Conservation (phyloP, 2,888 invertebrate genomes). For the Pseudolycoriella hygida region DNA sequence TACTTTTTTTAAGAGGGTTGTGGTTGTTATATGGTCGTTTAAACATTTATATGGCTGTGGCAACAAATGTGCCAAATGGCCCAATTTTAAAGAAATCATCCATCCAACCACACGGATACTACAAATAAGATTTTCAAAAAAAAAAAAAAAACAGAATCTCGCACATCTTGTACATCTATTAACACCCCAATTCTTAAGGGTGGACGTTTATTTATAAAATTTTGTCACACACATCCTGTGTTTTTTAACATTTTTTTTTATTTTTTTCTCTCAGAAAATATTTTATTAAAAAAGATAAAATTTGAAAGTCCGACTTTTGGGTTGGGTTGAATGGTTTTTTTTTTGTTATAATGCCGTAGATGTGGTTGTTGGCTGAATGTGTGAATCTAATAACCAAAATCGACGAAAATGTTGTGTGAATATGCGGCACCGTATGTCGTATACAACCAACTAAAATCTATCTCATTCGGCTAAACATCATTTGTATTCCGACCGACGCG, state of each 20-base stretch:
- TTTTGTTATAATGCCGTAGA: too few species aligned
- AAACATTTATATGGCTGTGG: not conserved
- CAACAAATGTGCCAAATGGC: conserved; percentile 5
- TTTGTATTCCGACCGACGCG: not conserved
- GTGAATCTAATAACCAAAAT: too few species aligned
- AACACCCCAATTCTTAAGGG: conserved; percentile 4
- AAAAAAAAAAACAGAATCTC: conserved; percentile 1
- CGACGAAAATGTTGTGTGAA: not conserved
- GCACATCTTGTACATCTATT: conserved; percentile 6
- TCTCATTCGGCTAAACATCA: not conserved
- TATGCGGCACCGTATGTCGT: too few species aligned
- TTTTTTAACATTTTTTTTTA: not conserved
- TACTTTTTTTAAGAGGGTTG: not conserved
- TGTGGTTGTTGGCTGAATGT: not conserved
- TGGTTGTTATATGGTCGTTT: not conserved
- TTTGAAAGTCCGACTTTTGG: not conserved
- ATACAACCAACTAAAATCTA: too few species aligned
- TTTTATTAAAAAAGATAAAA: not conserved
- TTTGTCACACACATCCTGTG: not conserved
- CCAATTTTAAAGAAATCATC: conserved; percentile 3
- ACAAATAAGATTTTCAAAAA: conserved; percentile 1
- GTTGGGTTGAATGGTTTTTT: not conserved
- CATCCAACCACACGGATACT: not conserved
- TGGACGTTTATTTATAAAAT: conserved; percentile 1
- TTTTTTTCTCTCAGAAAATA: not conserved